Conservation (phyloP, 2,113 vertebrate genomes). For the Acanthochromis polyacanthus region DNA sequence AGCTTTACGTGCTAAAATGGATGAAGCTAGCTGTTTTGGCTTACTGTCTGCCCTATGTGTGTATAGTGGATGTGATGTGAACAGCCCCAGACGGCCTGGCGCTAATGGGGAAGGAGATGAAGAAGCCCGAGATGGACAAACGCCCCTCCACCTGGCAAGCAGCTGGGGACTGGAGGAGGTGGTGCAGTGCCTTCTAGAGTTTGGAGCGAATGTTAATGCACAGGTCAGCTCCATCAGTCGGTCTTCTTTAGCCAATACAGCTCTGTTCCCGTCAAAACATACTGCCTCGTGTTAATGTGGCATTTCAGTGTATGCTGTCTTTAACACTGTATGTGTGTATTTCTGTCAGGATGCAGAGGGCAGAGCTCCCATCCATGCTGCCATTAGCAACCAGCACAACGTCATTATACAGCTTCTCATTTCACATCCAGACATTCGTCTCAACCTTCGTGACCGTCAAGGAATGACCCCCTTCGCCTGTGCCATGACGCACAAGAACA, state of each 20-base stretch:
- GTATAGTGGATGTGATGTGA: constrained; percentile 93
- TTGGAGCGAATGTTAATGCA: constrained; percentile 96
- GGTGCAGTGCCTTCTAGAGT: constrained; percentile 97
- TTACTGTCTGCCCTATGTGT: neutral
- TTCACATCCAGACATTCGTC: constrained; percentile 94
- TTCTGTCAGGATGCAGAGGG: constrained; percentile 93
- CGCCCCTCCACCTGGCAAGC: constrained; percentile 93
- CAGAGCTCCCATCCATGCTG: constrained; percentile 94
- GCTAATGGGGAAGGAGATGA: constrained; percentile 95
- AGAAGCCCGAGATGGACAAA: constrained; percentile 95
- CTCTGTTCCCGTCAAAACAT: neutral
- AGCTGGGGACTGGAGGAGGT: constrained; percentile 96
- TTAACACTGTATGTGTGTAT: neutral
- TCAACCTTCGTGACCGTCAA: constrained; percentile 93
- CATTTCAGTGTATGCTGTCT: neutral
- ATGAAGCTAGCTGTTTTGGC: neutral
- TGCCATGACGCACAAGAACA: constrained; percentile 98
- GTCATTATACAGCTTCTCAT: constrained; percentile 97
- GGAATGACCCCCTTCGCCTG: constrained; percentile 98
- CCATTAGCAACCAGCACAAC: constrained; percentile 95
- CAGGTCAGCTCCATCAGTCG: constrained; percentile 83
- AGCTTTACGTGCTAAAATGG: neutral
- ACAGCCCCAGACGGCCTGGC: constrained; percentile 92
- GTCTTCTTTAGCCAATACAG: neutral
- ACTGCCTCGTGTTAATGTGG: neutral